A percentile compares a stretch with the other conserved stretches of the same genome.
Evolutionary conservation across 2,797 vertebrate species (phyloP).

Genomic region (Hoplostethus atlanticus): DNA sequence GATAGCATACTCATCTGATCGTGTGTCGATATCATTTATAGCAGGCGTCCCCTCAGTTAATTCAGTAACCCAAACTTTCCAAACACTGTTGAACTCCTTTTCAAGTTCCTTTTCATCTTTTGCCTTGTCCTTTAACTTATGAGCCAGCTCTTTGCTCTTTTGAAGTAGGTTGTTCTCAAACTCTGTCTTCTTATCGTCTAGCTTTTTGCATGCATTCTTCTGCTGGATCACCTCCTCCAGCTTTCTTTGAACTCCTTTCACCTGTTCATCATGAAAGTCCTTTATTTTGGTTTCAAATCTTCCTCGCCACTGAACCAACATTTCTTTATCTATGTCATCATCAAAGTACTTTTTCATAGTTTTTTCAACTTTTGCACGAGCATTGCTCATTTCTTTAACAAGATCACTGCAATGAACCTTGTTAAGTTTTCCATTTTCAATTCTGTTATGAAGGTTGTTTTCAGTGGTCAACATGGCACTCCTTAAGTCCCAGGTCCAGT

Average conservation of each 20-base stretch:
- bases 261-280: constrained; percentile 29
- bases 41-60: constrained; percentile 22
- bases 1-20: accelerated
- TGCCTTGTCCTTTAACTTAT: constrained; percentile 1
- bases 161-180: constrained; percentile 21
- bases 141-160: constrained; percentile 51
- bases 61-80: neutral
- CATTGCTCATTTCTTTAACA: neutral
- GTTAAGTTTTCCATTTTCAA: constrained; percentile 38
- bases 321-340: constrained; percentile 27
- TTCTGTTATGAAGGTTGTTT: constrained; percentile 26
- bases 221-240: constrained; percentile 52
- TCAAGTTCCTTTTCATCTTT: constrained; percentile 11
- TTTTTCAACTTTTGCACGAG: constrained; percentile 3
- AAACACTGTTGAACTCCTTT: constrained; percentile 16
- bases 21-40: constrained; percentile 17
- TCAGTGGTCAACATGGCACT: constrained; percentile 66
- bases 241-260: constrained; percentile 24
- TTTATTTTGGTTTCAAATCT: constrained; percentile 42
- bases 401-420: neutral
- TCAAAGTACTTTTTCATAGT: constrained; percentile 32
- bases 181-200: constrained; percentile 21
- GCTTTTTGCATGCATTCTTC: constrained; percentile 35
- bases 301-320: constrained; percentile 47
- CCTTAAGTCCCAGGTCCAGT: constrained; percentile 82